Evolutionary conservation across 2,888 invertebrate species (phyloP), one percentile per base, ranked within the genome.

Genomic region (Heliconius cydno): DNA sequence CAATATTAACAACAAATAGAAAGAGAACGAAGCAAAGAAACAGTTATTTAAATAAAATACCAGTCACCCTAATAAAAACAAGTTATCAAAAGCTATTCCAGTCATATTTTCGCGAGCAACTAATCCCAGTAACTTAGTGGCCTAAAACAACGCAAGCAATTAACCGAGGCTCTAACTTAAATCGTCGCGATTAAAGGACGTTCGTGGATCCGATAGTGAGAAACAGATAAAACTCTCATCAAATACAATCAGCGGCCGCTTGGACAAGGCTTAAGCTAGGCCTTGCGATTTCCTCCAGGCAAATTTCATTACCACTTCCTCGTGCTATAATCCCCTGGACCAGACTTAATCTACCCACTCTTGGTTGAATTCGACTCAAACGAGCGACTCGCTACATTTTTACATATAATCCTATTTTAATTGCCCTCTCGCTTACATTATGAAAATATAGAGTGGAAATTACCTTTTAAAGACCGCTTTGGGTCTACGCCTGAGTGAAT

Each of bases 271-370:
- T 94, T 94, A 94, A 89, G 88, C 91, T 92, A 92, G 94, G 92
- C 93, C 92, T 92, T 90, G 83, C 83, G 88, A 91, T 93, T 92
- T 93, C 90, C 92, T 93, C 91, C 87, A 91, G 87, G 90, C 90
- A 91, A 94, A 94, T 94, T 94, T 94, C 94, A 94, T 94, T 94
- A 94, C 92, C 92, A 93, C 92, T 92, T 92, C 91, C 92, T 90
- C 89, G 91, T 88, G 90, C 90, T 87, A 90, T 94, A 95, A 95
- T 94, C 93, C 91, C 85, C 86, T 87, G 89, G 90, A 89, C 93
- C 91, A 92, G 92, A 89, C 91, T 91, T 94, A 94, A 94, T 94
- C 94, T 91, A 88, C 90, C 90, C 91, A 88, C 91, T 90, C 89
- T 87, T 88, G 86, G 88, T 92, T 91, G 92, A 91, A 94, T 92